A percentile compares a stretch with the other conserved stretches of the same genome.
Evolutionary conservation across 1,140 invertebrate species (phyloP).

Genomic region (Tyrophagus putrescentiae): DNA sequence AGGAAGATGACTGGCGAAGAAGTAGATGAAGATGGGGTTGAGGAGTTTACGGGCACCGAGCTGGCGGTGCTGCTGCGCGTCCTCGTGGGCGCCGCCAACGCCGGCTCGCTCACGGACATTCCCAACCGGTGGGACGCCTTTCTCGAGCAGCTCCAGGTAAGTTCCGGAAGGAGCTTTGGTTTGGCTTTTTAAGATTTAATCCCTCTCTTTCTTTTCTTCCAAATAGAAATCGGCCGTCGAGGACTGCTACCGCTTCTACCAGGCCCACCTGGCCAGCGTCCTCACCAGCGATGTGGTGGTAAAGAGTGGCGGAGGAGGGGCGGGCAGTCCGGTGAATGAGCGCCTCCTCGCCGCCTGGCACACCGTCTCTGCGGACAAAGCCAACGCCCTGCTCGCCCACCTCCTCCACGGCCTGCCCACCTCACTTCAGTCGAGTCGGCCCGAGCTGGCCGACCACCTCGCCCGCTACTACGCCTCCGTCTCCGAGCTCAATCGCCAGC

Average conservation of each 20-base stretch:
- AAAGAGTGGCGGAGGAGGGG: too few species aligned
- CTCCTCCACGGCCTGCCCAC: conserved; percentile 13
- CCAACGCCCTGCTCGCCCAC: conserved; percentile 7
- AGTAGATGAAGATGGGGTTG: too few species aligned
- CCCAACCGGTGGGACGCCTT: conserved; percentile 27
- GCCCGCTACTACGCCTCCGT: neutral
- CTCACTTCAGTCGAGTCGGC: neutral
- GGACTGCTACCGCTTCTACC: conserved; percentile 26
- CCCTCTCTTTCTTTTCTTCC: too few species aligned
- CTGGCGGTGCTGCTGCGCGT: conserved; percentile 24
- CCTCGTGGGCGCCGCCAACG: conserved; percentile 27
- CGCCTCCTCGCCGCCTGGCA: neutral
- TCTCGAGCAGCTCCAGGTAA: conserved; percentile 24
- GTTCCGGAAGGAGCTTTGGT: too few species aligned
- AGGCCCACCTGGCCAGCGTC: conserved; percentile 20
- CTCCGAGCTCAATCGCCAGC: conserved; percentile 16
- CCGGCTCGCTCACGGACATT: conserved; percentile 26
- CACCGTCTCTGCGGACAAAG: neutral
- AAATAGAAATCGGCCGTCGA: conserved; percentile 25
- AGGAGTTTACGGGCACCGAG: conserved; percentile 24
- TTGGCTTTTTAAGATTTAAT: too few species aligned
- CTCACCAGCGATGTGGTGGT: too few species aligned
- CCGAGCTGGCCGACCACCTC: neutral
- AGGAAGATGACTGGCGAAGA: too few species aligned
- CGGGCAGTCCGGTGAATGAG: neutral